Base-by-base conservation (phyloP, 30 jellyfish, hydroid and myxozoan genomes). In the Aurelia coerulea region DNA sequence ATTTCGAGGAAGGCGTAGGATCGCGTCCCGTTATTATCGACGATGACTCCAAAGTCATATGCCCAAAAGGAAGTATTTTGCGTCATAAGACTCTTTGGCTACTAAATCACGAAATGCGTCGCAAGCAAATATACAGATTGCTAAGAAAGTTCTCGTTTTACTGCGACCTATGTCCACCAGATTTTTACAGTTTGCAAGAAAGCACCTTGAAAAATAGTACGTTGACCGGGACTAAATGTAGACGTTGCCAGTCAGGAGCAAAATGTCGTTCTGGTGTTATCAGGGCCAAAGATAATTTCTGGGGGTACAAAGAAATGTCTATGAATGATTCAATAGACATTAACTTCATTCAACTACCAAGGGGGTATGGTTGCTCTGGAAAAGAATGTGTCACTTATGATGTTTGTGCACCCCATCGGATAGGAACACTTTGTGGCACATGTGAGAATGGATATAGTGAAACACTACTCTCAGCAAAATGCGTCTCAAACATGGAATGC, bases 401-500 rank as follows among this genome's bases (percentile, higher is more conserved):
- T 68, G 18, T 33, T 17, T 68, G 56, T 32, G 56, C 56, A 15
- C 29, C 69, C 10, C 29, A 60, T 60, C 29, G 69, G 13, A 17
- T 0, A 60, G 69, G 69, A 6, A 23, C 29, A 16, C 33, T 60
- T 16, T 60, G 69, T 13, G 69, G 32, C 33, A 60, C 29, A 10
- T 60, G 69, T 23, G 2, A 60, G 69, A 60, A 16, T 60, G 69
- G 69, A 60, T 60, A 60, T 13, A 60, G 69, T 23, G 69, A 60
- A 60, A 13, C 29, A 3, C 10, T 60, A 3, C 33, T 60, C 32
- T 60, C 69, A 23, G 69, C 69, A 1, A 17, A 16, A 23, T 60
- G 69, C 69, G 11, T 60, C 11, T 23, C 69, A 60, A 60, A 60
- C 33, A 23, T 32, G 11, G 33, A 60, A 16, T 60, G 69, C 69